Evolutionary conservation across 2,797 vertebrate species (phyloP), one percentile per base, ranked within the genome.

Genomic region (Momotus momota): DNA sequence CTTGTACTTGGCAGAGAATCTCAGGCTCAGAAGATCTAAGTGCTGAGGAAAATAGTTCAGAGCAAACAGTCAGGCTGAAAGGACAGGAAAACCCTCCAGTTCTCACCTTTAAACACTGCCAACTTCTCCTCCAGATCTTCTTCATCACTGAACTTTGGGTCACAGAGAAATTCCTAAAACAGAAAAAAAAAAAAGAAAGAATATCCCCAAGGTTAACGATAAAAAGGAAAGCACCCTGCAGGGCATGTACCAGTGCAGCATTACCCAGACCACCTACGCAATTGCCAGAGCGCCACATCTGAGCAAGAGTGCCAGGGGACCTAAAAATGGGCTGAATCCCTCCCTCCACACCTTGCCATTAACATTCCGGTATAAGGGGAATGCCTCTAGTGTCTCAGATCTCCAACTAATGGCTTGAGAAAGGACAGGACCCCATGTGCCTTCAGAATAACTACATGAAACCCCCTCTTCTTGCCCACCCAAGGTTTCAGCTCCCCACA

Each of bases 81-180:
- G 16, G n/a, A 38, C 8, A 46, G 31, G 22, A 16, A 58, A 48
- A 62, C 16, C 38, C 70, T 67, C 77, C 62, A 35, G 35, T 33
- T 90, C 97, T 99, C 98, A 99, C 99, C 99, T 99, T 99, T 99
- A 91, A 99, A 99, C 78, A 98, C 98, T 18, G 99, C 98, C 78
- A 99, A 90, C 94, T 99, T 99, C 45, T 99, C 98, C 0, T 98
- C 97, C 94, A 99, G 98, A 95, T 99, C 98, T 62, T 99, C 99
- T 95, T 99, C 99, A 97, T 99, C 98, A 6, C 98, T 98, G 97
- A 99, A 99, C 96, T 99, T 99, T 88, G 99, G 99, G 97, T 99
- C 99, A 94, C 99, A 99, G 96, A 99, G 97, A 92, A 99, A 99
- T 95, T 99, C 99, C 99, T 99, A 66, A 27, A 74, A 78, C 9